These are phyloP conservation scores for Teleogryllus oceanicus DNA, from an alignment of 2,888 invertebrate species.

Conservation along the genomic window DNA sequence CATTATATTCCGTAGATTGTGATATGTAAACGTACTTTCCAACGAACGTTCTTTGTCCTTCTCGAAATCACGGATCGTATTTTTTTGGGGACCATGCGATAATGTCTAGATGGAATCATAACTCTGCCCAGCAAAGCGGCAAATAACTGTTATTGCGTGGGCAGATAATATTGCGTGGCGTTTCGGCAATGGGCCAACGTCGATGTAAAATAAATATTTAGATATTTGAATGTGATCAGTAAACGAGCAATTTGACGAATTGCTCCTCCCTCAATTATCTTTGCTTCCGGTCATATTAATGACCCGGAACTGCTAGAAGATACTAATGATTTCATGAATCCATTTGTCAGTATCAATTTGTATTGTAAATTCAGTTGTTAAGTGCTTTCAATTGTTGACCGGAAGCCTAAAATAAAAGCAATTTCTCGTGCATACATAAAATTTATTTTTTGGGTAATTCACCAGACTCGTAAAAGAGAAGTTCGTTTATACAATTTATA, in stretches of 20 bases:
- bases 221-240: not conserved
- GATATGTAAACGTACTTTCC: not conserved
- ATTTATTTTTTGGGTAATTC: no score
- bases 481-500: no score
- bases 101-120: not conserved
- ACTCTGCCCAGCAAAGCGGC: not conserved
- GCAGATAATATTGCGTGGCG: not conserved
- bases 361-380: not conserved
- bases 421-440: no score
- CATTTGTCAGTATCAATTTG: constrained; percentile 2
- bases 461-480: no score
- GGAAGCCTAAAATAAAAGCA: no score
- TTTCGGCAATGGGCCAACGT: not conserved
- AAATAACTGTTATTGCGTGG: constrained; percentile 18
- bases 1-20: not conserved
- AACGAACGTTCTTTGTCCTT: not conserved
- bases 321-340: not conserved
- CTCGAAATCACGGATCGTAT: constrained; percentile 5
- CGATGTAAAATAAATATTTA: constrained; percentile 18
- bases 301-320: not conserved
- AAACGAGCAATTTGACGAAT: not conserved
- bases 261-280: not conserved
- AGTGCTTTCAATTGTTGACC: no score
- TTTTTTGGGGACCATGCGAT: not conserved
- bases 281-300: not conserved